Evolutionary conservation across 1,140 invertebrate genomes (phyloP).

Genomic region (Orius insidiosus): DNA sequence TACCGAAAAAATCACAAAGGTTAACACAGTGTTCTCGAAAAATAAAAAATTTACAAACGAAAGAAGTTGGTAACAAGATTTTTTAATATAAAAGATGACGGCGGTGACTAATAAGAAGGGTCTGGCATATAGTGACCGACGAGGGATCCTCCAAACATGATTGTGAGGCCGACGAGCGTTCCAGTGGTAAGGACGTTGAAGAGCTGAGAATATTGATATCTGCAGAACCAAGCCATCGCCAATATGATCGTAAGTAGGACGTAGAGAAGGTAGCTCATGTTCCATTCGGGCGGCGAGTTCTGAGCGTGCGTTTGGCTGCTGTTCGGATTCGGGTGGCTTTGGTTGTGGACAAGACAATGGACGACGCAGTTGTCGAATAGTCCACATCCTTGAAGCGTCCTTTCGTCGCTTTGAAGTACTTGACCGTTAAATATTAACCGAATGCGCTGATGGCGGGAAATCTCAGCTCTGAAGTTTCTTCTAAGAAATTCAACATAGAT

Average conservation of each 20-base stretch:
- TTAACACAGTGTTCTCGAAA: too few relatives aligned
- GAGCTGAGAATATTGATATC: constrained; percentile 39
- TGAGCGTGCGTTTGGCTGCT: constrained; percentile 8
- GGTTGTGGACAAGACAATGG: constrained; percentile 62
- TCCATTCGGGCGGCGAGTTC: constrained; percentile 23
- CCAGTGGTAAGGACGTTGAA: constrained; percentile 44
- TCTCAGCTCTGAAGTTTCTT: constrained; percentile 61
- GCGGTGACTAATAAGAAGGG: constrained; percentile 10
- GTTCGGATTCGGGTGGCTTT: constrained; percentile 20
- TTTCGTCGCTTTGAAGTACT: constrained; percentile 54
- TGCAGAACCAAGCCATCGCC: constrained; percentile 39
- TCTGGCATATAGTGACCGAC: constrained; percentile 32
- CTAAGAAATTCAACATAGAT: constrained; percentile 31
- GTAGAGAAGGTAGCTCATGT: constrained; percentile 26
- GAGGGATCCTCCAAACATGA: constrained; percentile 36
- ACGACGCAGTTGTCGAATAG: constrained; percentile 74
- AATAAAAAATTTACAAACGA: too few relatives aligned
- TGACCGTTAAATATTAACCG: constrained; percentile 77
- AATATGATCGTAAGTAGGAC: constrained; percentile 35
- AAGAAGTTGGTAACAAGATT: too few relatives aligned
- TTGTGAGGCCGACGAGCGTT: constrained; percentile 37
- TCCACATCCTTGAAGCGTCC: constrained; percentile 58
- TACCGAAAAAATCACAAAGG: too few relatives aligned
- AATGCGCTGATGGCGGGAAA: constrained; percentile 56
- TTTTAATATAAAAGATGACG: too few relatives aligned